phyloP scores from a whole-genome alignment of 2,888 invertebrate genomes.

The Calliphora vomitoria region DNA sequence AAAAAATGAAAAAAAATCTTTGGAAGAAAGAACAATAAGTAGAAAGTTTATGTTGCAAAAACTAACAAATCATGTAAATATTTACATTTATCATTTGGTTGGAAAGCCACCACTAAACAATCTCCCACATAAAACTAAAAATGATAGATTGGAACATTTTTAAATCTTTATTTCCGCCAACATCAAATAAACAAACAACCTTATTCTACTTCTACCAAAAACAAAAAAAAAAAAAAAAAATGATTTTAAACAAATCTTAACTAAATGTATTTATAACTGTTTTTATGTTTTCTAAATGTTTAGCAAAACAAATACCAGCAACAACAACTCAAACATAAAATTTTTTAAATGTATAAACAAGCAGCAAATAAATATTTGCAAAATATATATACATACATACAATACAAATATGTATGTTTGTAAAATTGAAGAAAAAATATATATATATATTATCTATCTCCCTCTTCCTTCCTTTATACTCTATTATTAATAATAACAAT shows the following conservation, averaged over 20 bases:
- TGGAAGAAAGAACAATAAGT: constrained; percentile 60
- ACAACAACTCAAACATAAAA: constrained; percentile 28
- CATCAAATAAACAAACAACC: constrained; percentile 2
- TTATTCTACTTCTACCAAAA: constrained; percentile 13
- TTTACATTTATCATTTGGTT: constrained; percentile 75
- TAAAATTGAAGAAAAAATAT: constrained; percentile 25
- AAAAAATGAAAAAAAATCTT: constrained; percentile 27
- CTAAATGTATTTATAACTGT: constrained; percentile 17
- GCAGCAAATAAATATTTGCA: constrained; percentile 5
- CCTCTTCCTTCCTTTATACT: constrained; percentile 8
- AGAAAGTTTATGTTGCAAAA: constrained; percentile 61
- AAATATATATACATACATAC: constrained; percentile 47
- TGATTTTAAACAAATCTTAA: constrained; percentile 38
- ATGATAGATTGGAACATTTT: constrained; percentile 57
- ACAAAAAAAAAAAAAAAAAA: neutral
- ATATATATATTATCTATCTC: neutral
- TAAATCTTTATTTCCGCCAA: neutral
- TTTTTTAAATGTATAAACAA: constrained; percentile 53
- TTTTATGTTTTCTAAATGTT: constrained; percentile 34
- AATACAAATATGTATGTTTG: constrained; percentile 51
- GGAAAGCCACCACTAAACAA: neutral
- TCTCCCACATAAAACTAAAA: neutral
- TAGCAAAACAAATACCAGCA: constrained; percentile 5
- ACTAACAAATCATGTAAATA: constrained; percentile 78
- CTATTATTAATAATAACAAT: constrained; percentile 43